Evolutionary conservation across 2,113 vertebrate genomes (phyloP), one percentile per base, ranked within the genome.

Genomic region (Falcunculus frontatus): DNA sequence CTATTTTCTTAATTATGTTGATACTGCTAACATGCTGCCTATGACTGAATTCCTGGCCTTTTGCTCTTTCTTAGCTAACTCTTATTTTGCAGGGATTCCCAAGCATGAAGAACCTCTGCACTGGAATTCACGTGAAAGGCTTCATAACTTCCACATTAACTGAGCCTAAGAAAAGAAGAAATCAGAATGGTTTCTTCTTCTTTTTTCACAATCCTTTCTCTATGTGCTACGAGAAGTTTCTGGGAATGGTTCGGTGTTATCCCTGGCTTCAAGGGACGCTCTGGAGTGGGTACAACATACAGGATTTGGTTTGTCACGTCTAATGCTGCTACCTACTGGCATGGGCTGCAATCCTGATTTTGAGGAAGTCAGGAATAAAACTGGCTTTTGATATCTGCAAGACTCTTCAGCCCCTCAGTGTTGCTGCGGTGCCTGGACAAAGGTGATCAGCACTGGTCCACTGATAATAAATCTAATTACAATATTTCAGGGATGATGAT

Each of bases 401-500:
- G 82, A 55, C 35, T 77, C 77, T 92, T 93, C 83, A 93, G 2
- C 10, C 15, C 13, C 25, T 68, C 35, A 70, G 39, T 79, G 41
- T 7, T 76, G 49, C 13, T 57, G 33, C 37, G 62, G 70, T 56
- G 59, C 75, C 56, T 59, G 42, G 47, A 49, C 37, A 73, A 62
- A 92, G 68, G 32, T 81, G 44, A 92, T 46, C 64, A 74, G 56
- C 56, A 95, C 30, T 67, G 72, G 50, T 46, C 56, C 64, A 53
- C 52, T 78, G 85, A 88, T 77, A 93, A 72, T 83, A 93, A 86
- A 92, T 93, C 47, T 75, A 44, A 93, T 81, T 84, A 78, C 37
- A 89, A 1, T 87, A 91, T 89, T 89, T 94, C 84, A 87, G 47
- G 52, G 52, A 95, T 35, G 84, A 92, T 84, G 89, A 95, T 87